Percentiles rank a stretch among this genome's conserved stretches.
phyloP scores from a whole-genome alignment of 2,888 invertebrate species.

The Agrotis puta region DNA sequence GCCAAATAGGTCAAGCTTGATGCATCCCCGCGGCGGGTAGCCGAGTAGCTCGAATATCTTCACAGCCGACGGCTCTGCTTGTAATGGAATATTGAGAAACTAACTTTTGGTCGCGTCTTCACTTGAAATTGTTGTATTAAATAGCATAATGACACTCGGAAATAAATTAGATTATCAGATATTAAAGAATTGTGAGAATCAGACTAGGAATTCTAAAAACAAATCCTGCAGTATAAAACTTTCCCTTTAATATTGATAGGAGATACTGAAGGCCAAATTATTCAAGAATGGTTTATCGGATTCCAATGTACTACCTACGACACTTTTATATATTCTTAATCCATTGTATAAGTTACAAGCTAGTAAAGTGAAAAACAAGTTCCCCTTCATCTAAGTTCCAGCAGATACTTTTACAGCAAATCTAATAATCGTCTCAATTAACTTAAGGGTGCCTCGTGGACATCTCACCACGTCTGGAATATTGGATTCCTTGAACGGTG shows the following conservation, averaged over 20 bases:
- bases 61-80: not conserved
- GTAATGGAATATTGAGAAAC: not conserved
- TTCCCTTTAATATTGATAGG: too few species aligned
- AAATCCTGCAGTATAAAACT: too few species aligned
- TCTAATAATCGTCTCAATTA: constrained; percentile 37
- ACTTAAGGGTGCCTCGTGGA: constrained; percentile 4
- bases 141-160: too few species aligned
- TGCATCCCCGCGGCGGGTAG: constrained; percentile 36
- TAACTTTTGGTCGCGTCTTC: too few species aligned
- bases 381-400: not conserved
- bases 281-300: not conserved
- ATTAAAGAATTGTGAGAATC: too few species aligned
- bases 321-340: not conserved
- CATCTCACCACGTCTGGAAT: not conserved
- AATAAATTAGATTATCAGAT: too few species aligned
- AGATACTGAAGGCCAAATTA: not conserved
- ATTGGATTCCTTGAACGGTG: constrained; percentile 22
- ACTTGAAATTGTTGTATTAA: too few species aligned
- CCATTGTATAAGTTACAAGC: not conserved
- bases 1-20: constrained; percentile 51
- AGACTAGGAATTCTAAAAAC: too few species aligned
- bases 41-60: constrained; percentile 24
- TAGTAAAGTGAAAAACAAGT: not conserved
- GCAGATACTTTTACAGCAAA: constrained; percentile 7
- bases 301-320: not conserved